phyloP scores from a whole-genome alignment of 2,797 vertebrate species.

The Typhlichthys eigenmanni region DNA sequence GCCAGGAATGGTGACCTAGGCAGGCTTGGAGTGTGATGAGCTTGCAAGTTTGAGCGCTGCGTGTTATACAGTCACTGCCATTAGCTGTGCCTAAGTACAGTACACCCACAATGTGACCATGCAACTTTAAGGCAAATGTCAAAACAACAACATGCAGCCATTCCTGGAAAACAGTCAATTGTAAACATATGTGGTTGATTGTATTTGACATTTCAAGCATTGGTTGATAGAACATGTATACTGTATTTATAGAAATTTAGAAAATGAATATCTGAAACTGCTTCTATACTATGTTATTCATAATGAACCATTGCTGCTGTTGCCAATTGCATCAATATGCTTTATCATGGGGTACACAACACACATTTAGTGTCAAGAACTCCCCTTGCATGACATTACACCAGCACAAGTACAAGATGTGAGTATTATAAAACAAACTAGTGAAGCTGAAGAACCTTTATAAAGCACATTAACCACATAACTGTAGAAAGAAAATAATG shows the following conservation, averaged over 20 bases:
- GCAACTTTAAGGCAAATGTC: no score
- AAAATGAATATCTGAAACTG: neutral
- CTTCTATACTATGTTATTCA: no score
- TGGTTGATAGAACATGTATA: neutral
- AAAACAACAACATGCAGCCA: neutral
- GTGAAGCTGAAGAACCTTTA: conserved; percentile 11
- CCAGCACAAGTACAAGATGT: conserved; percentile 25
- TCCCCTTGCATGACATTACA: neutral
- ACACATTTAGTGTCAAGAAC: conserved; percentile 5
- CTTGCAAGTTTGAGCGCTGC: neutral
- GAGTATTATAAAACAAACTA: conserved; percentile 12
- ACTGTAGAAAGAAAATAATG: neutral
- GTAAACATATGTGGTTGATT: neutral
- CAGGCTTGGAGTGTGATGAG: conserved; percentile 20
- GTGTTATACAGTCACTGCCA: conserved; percentile 11
- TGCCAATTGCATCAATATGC: no score
- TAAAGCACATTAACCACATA: conserved; percentile 32
- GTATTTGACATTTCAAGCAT: conserved; percentile 4
- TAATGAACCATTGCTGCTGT: no score
- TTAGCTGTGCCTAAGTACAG: neutral
- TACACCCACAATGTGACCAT: neutral
- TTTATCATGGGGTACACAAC: no score
- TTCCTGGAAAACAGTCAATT: neutral
- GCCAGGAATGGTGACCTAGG: conserved; percentile 7
- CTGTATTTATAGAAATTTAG: no score